These are phyloP conservation scores for Eristalis pertinax DNA, from an alignment of 2,888 invertebrate genomes.

Conservation along the genomic window DNA sequence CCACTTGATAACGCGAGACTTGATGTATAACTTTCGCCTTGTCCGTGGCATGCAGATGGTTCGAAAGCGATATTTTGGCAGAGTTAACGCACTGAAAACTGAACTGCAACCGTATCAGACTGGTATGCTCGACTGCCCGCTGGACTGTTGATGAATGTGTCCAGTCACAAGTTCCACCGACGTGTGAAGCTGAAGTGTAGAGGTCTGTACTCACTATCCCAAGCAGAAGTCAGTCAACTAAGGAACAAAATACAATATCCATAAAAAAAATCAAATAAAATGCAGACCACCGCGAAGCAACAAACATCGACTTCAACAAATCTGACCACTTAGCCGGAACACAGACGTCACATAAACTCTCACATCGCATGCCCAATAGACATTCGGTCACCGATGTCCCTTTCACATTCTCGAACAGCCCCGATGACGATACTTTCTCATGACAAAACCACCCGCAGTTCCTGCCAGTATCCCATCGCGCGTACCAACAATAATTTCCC, in stretches of 20 bases:
- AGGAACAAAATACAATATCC: no score
- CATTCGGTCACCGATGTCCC: conserved; percentile 59
- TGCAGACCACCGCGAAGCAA: conserved; percentile 30
- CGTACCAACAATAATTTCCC: conserved; percentile 56
- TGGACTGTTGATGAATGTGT: neutral
- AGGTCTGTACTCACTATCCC: no score
- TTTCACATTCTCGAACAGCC: neutral
- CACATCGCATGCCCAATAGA: conserved; percentile 64
- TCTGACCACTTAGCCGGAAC: conserved; percentile 37
- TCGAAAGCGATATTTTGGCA: neutral
- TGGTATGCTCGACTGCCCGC: neutral
- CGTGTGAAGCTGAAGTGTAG: no score
- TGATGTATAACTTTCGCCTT: neutral
- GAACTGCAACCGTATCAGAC: neutral
- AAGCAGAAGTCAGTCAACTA: no score
- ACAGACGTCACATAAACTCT: conserved; percentile 61
- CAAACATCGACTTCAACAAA: neutral
- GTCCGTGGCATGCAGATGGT: conserved; percentile 3
- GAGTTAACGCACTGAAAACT: neutral
- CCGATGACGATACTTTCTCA: conserved; percentile 44
- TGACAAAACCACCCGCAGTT: conserved; percentile 63
- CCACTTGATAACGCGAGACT: conserved; percentile 25
- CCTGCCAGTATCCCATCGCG: conserved; percentile 65
- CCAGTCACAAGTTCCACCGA: no score
- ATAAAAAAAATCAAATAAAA: no score